These are phyloP conservation scores for Myotis myotis DNA, from an alignment of 2,797 vertebrate species.

Conservation along the genomic window DNA sequence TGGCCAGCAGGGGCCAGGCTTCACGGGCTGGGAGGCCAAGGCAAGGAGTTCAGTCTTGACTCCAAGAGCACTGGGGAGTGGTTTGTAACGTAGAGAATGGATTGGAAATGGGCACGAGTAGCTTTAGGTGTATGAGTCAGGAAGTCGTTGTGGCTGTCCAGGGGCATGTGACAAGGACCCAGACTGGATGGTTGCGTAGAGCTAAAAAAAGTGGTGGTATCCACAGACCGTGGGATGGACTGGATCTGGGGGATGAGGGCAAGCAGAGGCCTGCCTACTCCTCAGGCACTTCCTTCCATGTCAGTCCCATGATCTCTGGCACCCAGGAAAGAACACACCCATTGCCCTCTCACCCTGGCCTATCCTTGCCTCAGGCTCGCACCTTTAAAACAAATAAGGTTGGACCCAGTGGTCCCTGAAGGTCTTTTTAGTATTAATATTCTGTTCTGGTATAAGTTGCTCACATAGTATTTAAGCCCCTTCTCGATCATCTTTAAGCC, in stretches of 20 bases:
- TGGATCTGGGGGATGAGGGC: neutral
- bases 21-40: neutral
- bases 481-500: neutral
- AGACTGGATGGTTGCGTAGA: neutral
- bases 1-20: neutral
- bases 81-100: neutral
- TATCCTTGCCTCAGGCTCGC: neutral
- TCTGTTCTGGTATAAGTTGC: neutral
- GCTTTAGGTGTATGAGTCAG: neutral
- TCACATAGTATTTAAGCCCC: neutral
- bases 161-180: neutral
- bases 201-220: neutral
- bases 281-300: neutral
- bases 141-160: neutral
- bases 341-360: neutral
- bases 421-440: neutral
- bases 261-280: neutral
- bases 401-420: neutral
- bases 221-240: neutral
- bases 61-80: neutral
- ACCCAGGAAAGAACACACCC: neutral
- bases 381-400: neutral
- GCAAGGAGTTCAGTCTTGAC: neutral
- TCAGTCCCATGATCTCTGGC: neutral
- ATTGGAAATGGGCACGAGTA: neutral